phyloP scores from a whole-genome alignment of 2,888 invertebrate genomes.

The Leistus spinibarbis region DNA sequence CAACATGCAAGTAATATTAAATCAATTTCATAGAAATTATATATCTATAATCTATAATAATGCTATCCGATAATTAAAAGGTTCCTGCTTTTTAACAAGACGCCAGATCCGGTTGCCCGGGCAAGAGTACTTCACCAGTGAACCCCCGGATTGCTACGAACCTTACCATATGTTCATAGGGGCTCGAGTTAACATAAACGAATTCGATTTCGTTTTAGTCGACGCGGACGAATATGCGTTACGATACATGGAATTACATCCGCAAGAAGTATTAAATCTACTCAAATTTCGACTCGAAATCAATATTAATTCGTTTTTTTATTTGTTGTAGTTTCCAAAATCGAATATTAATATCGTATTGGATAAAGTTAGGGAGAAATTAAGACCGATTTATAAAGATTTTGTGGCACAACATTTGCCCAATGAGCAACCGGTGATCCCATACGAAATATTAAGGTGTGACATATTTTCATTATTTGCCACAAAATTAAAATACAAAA shows the following conservation, averaged over 20 bases:
- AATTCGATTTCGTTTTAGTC: slow-evolving; percentile 77
- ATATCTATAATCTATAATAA: neutral
- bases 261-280: slow-evolving; percentile 72
- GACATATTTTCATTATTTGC: slow-evolving; percentile 16
- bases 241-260: slow-evolving; percentile 83
- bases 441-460: slow-evolving; percentile 57
- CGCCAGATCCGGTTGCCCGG: slow-evolving; percentile 74
- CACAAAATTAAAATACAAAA: slow-evolving; percentile 47
- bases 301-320: neutral
- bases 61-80: neutral
- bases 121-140: slow-evolving; percentile 71
- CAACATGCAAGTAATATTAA: slow-evolving; percentile 70
- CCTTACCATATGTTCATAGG: slow-evolving; percentile 87
- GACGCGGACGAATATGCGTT: slow-evolving; percentile 88
- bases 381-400: slow-evolving; percentile 74
- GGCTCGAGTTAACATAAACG: slow-evolving; percentile 75
- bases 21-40: no score
- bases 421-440: slow-evolving; percentile 51
- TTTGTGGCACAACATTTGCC: slow-evolving; percentile 74
- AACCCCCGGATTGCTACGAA: slow-evolving; percentile 76
- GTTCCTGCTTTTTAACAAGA: slow-evolving; percentile 66
- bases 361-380: slow-evolving; percentile 72
- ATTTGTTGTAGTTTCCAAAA: slow-evolving; percentile 69
- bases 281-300: neutral
- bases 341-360: slow-evolving; percentile 74